Conservation (phyloP, 2,888 invertebrate genomes). For the Idaea dimidiata region DNA sequence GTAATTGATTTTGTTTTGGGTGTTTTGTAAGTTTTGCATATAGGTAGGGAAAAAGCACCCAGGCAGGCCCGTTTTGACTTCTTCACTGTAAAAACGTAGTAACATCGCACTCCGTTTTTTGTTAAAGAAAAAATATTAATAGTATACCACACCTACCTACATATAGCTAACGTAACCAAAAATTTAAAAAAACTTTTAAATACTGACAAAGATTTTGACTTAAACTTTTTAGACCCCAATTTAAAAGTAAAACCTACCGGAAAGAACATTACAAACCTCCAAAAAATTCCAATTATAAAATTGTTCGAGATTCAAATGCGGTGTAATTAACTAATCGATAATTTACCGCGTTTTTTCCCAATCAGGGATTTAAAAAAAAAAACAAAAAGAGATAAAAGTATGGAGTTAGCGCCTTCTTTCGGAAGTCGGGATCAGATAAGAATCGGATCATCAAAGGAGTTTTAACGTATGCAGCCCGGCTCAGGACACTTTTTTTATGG, state of each 20-base stretch:
- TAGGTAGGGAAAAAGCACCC: too few species aligned
- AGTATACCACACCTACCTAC: too few species aligned
- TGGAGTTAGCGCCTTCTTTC: neutral
- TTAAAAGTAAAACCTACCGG: neutral
- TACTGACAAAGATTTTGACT: neutral
- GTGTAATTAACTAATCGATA: neutral
- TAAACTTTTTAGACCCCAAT: neutral
- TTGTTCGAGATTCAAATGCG: neutral
- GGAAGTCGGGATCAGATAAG: neutral
- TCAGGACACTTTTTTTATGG: neutral
- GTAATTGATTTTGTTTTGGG: too few species aligned
- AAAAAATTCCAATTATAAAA: neutral
- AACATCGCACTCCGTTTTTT: too few species aligned
- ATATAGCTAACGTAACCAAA: too few species aligned
- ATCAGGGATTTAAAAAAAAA: neutral
- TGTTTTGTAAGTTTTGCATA: too few species aligned
- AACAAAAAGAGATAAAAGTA: neutral
- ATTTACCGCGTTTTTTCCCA: conserved; percentile 1
- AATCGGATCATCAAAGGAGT: neutral
- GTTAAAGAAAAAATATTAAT: too few species aligned
- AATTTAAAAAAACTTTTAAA: too few species aligned
- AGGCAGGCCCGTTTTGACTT: too few species aligned
- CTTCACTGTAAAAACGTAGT: too few species aligned
- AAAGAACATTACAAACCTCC: neutral
- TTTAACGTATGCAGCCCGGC: neutral